Conservation (phyloP, 2,888 invertebrate species). For the Euclidia mi region DNA sequence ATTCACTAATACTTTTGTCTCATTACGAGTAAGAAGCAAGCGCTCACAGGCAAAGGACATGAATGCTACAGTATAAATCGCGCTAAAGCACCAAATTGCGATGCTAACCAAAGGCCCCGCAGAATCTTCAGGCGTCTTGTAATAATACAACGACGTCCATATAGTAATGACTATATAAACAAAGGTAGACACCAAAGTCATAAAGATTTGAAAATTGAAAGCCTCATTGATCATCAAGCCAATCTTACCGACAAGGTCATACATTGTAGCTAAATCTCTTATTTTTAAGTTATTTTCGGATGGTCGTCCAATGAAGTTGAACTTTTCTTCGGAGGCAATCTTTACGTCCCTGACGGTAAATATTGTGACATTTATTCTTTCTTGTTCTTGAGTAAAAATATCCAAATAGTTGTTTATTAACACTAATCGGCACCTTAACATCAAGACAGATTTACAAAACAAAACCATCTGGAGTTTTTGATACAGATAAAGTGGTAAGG, state of each 20-base stretch:
- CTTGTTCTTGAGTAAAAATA: constrained; percentile 62
- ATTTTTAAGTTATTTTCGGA: constrained; percentile 64
- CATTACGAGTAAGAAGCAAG: constrained; percentile 61
- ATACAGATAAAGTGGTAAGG: constrained; percentile 55
- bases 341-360: constrained; percentile 58
- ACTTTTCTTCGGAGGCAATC: constrained; percentile 34
- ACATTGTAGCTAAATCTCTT: constrained; percentile 66
- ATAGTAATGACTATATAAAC: constrained; percentile 70
- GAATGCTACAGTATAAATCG: constrained; percentile 60
- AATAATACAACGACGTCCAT: constrained; percentile 69
- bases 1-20: constrained; percentile 70
- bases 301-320: constrained; percentile 59
- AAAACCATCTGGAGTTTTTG: constrained; percentile 68
- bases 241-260: constrained; percentile 67
- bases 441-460: constrained; percentile 65
- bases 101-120: constrained; percentile 58
- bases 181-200: constrained; percentile 72
- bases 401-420: constrained; percentile 66
- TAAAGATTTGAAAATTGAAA: constrained; percentile 76
- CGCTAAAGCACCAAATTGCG: constrained; percentile 63
- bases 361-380: constrained; percentile 46
- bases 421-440: constrained; percentile 62
- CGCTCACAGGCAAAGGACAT: constrained; percentile 71
- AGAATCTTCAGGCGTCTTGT: constrained; percentile 49
- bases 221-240: constrained; percentile 66